Evolutionary conservation across 2,888 invertebrate genomes (phyloP).

Genomic region (Pristionchus mayeri): DNA sequence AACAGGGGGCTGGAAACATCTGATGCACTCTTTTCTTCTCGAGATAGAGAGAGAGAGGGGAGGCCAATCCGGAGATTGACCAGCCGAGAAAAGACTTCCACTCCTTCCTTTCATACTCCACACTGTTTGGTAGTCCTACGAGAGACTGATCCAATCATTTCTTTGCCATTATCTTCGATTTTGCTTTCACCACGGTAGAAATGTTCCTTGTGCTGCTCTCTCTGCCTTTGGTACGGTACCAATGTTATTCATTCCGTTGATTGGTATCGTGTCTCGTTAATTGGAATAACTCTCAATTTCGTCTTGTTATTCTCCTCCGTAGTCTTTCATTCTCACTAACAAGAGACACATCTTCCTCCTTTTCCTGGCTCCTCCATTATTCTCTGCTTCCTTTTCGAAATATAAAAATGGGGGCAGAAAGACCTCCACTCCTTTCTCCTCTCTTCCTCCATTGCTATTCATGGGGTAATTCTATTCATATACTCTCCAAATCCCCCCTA

Average conservation of each 20-base stretch:
- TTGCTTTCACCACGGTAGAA: background rate
- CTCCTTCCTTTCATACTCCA: too few relatives aligned
- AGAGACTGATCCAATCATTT: too few relatives aligned
- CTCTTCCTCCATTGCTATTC: background rate
- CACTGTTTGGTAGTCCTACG: too few relatives aligned
- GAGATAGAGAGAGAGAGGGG: background rate
- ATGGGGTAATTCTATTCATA: conserved; percentile 22
- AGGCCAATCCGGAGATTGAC: background rate
- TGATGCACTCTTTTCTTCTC: conserved; percentile 30
- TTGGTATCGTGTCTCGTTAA: conserved; percentile 24
- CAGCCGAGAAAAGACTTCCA: too few relatives aligned
- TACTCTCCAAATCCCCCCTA: background rate
- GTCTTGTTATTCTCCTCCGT: too few relatives aligned
- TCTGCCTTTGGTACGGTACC: background rate
- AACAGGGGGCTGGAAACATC: conserved; percentile 11
- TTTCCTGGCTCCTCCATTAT: too few relatives aligned
- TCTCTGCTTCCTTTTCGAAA: too few relatives aligned
- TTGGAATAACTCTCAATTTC: too few relatives aligned
- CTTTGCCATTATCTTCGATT: too few relatives aligned
- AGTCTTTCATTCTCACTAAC: background rate
- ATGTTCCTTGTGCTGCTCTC: background rate
- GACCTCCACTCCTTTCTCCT: background rate
- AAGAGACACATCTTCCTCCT: background rate
- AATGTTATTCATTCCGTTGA: background rate
- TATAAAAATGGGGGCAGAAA: background rate